Evolutionary conservation across 2,113 vertebrate species (phyloP).

Genomic region (Plotosus lineatus): DNA sequence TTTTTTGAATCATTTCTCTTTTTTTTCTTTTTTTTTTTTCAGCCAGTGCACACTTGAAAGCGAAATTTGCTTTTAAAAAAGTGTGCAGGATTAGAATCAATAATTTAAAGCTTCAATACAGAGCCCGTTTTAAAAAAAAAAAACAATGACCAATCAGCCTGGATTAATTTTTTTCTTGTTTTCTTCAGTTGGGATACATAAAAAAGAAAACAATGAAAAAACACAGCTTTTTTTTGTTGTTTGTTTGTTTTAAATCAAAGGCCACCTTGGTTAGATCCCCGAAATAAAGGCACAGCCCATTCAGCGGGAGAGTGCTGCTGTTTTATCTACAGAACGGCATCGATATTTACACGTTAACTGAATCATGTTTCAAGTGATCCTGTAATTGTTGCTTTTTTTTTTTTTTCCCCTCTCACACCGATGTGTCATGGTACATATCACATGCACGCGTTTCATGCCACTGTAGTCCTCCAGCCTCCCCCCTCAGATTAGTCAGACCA

Average conservation of each 20-base stretch:
- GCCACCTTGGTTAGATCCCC: conserved; percentile 55
- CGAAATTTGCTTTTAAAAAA: no score
- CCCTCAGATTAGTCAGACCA: conserved; percentile 44
- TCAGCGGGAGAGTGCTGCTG: conserved; percentile 48
- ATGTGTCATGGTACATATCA: conserved; percentile 2
- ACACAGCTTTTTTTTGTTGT: conserved; percentile 23
- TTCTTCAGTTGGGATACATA: conserved; percentile 46
- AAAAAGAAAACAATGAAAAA: no score
- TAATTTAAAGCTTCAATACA: no score
- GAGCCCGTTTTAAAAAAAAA: conserved; percentile 27
- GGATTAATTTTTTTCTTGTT: conserved; percentile 30
- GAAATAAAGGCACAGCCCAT: conserved; percentile 61
- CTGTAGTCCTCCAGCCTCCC: conserved; percentile 35
- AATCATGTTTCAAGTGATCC: conserved; percentile 50
- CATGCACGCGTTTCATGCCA: background rate
- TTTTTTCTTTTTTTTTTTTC: no score
- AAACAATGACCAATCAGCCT: conserved; percentile 43
- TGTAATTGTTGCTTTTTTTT: conserved; percentile 25
- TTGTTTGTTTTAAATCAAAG: conserved; percentile 53
- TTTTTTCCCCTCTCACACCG: conserved; percentile 3
- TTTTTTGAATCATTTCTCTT: no score
- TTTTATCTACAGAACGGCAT: background rate
- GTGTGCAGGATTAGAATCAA: no score
- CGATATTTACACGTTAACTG: conserved; percentile 17
- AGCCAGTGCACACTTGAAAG: no score